phyloP scores from a whole-genome alignment of 2,888 invertebrate genomes.

The Alcis repandata region DNA sequence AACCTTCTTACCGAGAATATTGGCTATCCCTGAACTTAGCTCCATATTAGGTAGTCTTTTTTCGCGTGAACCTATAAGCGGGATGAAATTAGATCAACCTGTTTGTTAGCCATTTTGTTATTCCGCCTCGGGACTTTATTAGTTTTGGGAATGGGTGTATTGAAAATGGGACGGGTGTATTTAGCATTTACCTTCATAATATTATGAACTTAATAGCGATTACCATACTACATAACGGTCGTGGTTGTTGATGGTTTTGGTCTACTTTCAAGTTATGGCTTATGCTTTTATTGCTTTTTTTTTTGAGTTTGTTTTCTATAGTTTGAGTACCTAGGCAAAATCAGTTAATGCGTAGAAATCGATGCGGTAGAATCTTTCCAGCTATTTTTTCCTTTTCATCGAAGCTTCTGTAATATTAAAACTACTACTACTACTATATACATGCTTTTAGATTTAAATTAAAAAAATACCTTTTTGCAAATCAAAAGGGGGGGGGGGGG shows the following conservation, averaged over 20 bases:
- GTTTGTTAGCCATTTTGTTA: slow-evolving; percentile 16
- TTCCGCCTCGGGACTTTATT: slow-evolving; percentile 17
- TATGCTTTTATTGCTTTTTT: too few species aligned
- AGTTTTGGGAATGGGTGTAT: slow-evolving; percentile 12
- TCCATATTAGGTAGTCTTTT: slow-evolving; percentile 8
- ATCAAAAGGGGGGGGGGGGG: too few species aligned
- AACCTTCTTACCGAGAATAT: slow-evolving; percentile 8
- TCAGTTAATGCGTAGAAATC: too few species aligned
- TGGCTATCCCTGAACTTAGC: slow-evolving; percentile 2
- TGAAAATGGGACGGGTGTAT: slow-evolving; percentile 12
- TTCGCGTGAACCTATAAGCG: slow-evolving; percentile 14
- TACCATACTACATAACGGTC: neutral
- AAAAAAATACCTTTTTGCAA: too few species aligned
- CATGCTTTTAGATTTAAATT: too few species aligned
- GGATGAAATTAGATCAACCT: slow-evolving; percentile 10
- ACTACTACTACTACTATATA: too few species aligned
- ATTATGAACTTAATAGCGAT: slow-evolving; percentile 1
- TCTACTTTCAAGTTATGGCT: too few species aligned
- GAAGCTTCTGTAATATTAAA: too few species aligned
- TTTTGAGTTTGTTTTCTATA: neutral
- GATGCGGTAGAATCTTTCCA: too few species aligned
- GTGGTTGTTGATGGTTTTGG: neutral
- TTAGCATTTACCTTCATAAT: slow-evolving; percentile 20
- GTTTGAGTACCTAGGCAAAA: too few species aligned
- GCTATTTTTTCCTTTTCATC: too few species aligned